A percentile compares a stretch with the other conserved stretches of the same genome.
Evolutionary conservation across 2,888 invertebrate species (phyloP).

Genomic region (Tanytarsus gracilentus): DNA sequence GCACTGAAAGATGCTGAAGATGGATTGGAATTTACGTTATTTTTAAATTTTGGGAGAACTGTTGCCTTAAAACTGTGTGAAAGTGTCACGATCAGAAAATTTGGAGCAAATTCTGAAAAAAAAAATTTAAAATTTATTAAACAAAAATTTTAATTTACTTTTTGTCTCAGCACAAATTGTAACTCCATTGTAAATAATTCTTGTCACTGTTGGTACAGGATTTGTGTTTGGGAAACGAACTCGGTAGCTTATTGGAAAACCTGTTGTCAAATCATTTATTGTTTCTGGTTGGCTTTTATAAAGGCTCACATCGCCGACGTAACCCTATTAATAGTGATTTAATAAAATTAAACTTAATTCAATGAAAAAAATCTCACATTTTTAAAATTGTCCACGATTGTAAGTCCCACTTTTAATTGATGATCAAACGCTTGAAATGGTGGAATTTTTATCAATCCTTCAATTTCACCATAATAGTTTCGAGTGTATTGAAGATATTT

Average conservation of each 20-base stretch:
- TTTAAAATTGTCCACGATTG: no score
- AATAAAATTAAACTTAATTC: no score
- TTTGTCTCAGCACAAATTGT: background rate
- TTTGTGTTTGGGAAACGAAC: background rate
- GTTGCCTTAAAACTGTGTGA: background rate
- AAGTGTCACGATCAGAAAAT: background rate
- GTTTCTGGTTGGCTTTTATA: background rate
- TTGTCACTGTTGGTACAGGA: background rate
- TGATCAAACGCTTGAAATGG: no score
- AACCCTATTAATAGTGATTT: background rate
- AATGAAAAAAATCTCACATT: no score
- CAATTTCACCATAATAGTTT: no score
- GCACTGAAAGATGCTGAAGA: no score
- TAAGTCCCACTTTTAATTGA: no score
- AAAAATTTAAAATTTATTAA: no score
- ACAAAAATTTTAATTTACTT: no score
- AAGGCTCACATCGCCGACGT: background rate
- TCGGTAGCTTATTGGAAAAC: background rate
- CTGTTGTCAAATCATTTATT: background rate
- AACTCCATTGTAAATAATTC: conserved; percentile 1
- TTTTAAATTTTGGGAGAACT: background rate
- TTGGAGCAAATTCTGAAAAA: background rate
- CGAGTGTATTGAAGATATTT: no score
- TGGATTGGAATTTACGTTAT: no score
- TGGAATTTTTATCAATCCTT: no score